A percentile compares a stretch with the other conserved stretches of the same genome.
Evolutionary conservation across 2,113 vertebrate species (phyloP).

Genomic region (Thermophis baileyi): DNA sequence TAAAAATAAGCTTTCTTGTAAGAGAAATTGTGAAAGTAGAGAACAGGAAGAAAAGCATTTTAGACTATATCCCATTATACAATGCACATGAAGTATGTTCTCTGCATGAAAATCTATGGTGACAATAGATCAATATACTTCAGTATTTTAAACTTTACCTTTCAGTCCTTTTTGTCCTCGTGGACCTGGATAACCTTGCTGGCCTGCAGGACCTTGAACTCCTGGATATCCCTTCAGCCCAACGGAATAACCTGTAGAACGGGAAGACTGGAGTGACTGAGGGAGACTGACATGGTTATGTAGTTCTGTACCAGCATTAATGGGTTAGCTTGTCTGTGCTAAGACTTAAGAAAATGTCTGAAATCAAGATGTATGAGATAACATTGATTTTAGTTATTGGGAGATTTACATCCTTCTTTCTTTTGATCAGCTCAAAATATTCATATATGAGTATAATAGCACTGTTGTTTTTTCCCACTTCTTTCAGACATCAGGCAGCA

Average conservation of each 20-base stretch:
- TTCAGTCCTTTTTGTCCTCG: slow-evolving; percentile 72
- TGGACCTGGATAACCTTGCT: slow-evolving; percentile 67
- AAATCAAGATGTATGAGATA: not conserved
- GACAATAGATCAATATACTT: not conserved
- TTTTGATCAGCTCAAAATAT: not conserved
- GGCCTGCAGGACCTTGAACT: slow-evolving; percentile 49
- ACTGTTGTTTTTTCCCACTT: not conserved
- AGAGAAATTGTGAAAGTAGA: not conserved
- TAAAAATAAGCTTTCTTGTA: not conserved
- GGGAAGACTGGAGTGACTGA: slow-evolving; percentile 10
- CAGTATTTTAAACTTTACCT: slow-evolving; percentile 57
- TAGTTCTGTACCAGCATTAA: not conserved
- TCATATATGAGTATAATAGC: not conserved
- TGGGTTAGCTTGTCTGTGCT: not conserved
- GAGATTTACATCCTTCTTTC: not conserved
- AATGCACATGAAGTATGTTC: not conserved
- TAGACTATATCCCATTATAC: not conserved
- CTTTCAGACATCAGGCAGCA: not conserved
- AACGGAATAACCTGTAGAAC: slow-evolving; percentile 60
- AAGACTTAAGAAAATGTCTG: not conserved
- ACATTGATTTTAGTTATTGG: not conserved
- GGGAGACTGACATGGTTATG: not conserved
- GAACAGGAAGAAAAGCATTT: not conserved
- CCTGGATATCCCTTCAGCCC: slow-evolving; percentile 70
- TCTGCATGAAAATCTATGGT: not conserved